These are phyloP conservation scores for Eolophus roseicapilla DNA, from an alignment of 2,113 vertebrate species.

Conservation along the genomic window DNA sequence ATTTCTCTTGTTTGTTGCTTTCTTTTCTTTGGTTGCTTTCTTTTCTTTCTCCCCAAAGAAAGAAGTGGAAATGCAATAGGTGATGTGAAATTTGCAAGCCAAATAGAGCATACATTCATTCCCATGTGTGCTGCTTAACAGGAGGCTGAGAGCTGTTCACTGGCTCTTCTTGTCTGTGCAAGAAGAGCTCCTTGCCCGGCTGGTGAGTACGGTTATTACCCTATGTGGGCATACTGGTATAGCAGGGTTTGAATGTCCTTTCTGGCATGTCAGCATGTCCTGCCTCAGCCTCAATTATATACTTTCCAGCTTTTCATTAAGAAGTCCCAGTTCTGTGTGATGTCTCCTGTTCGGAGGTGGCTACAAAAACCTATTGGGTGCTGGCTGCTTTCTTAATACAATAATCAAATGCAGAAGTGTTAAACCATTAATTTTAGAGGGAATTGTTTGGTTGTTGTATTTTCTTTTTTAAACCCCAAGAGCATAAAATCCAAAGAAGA, in stretches of 20 bases:
- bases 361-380: neutral
- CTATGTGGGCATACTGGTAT: neutral
- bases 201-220: neutral
- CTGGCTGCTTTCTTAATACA: conserved; percentile 24
- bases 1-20: neutral
- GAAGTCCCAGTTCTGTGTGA: conserved; percentile 37
- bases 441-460: neutral
- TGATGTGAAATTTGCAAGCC: conserved; percentile 7
- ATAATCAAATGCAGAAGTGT: neutral
- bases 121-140: rapidly evolving
- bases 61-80: neutral
- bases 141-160: neutral
- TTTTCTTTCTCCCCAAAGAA: neutral
- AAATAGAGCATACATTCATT: neutral
- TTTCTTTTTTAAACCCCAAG: neutral
- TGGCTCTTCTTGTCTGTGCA: neutral
- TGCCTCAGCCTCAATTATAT: conserved; percentile 16
- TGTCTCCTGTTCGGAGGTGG: neutral
- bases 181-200: neutral
- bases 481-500: conserved; percentile 10
- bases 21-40: neutral
- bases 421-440: conserved; percentile 2
- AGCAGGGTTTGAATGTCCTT: conserved; percentile 52
- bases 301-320: conserved; percentile 51
- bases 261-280: conserved; percentile 36